A percentile compares a stretch with the other conserved stretches of the same genome.
Conservation (phyloP, 1,140 invertebrate genomes). For the Bombus consobrinus region DNA sequence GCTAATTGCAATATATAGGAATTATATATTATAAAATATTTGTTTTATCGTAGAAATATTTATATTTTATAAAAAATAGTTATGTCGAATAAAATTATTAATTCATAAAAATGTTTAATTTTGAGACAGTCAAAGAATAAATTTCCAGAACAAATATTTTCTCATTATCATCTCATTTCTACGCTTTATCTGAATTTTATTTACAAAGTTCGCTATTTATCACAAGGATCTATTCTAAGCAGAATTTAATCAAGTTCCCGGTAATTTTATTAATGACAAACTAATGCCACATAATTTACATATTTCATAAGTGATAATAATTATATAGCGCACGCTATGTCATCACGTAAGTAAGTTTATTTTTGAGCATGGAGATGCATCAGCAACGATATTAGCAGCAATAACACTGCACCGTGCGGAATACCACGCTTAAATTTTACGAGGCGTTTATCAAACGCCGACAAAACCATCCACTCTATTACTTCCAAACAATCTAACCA, state of each 20-base stretch:
- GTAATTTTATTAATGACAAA: background rate
- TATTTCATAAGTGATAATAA: background rate
- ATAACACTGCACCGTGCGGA: slow-evolving; percentile 7
- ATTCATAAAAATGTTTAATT: background rate
- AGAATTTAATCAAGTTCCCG: background rate
- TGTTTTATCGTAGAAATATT: no score
- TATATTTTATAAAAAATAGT: background rate
- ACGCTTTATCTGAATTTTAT: background rate
- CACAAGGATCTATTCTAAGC: background rate
- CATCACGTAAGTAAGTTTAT: background rate
- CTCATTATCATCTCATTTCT: background rate
- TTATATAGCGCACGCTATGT: background rate
- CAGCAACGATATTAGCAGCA: slow-evolving; percentile 44
- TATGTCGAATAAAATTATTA: background rate
- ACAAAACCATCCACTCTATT: slow-evolving; percentile 26
- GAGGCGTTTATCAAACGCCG: slow-evolving; percentile 45
- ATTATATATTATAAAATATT: no score
- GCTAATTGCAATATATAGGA: background rate
- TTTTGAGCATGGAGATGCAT: slow-evolving; percentile 13
- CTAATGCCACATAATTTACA: background rate
- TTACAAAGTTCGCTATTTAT: no score
- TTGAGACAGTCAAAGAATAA: background rate
- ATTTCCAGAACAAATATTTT: background rate
- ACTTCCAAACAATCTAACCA: slow-evolving; percentile 24
- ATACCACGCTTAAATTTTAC: slow-evolving; percentile 37